Base-by-base conservation (phyloP, 2,888 invertebrate species). In the Habrosyne pyritoides region DNA sequence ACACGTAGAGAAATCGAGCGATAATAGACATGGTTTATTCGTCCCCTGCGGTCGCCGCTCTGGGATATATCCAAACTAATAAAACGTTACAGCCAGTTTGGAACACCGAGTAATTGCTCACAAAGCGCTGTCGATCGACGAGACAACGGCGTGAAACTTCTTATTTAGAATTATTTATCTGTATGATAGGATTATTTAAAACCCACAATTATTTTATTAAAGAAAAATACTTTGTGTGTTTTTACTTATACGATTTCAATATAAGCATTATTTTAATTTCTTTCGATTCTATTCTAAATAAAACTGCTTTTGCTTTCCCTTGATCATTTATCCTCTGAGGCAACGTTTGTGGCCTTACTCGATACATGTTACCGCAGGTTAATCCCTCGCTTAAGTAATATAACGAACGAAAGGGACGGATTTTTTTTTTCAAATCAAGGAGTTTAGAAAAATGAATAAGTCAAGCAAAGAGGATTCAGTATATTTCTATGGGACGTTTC, bases 101-200 rank as follows among this genome's bases (percentile, higher is more conserved):
- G 5, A n/a, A 66, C 59, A 67, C 66, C 56, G 59, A 53, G 57
- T 73, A 73, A 76, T 73, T 71, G 72, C 64, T 57, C 61, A 73
- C 66, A 65, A 65, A 77, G 67, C 58, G 62, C 59, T 59, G 56
- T 50, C 56, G 54, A 63, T 52, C 56, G 55, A 42, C 18, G 42
- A n/a, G n/a, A n/a, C n/a, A n/a, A n/a, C n/a, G n/a, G n/a, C n/a
- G n/a, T 33, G n/a, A 4, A 33, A 33, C 33, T 33, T n/a, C 33
- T 6, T 33, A 33, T 33, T 52, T 48, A 59, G 52, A 52, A 52
- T 59, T 61, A 58, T 54, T 57, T 55, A n/a, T n/a, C n/a, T n/a
- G n/a, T n/a, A n/a, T n/a, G n/a, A n/a, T n/a, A n/a, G n/a, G n/a
- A n/a, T n/a, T n/a, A n/a, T n/a, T n/a, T n/a, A n/a, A n/a, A n/a